These are phyloP conservation scores for Ceratina australensis DNA, from an alignment of 1,140 invertebrate species.

Conservation along the genomic window DNA sequence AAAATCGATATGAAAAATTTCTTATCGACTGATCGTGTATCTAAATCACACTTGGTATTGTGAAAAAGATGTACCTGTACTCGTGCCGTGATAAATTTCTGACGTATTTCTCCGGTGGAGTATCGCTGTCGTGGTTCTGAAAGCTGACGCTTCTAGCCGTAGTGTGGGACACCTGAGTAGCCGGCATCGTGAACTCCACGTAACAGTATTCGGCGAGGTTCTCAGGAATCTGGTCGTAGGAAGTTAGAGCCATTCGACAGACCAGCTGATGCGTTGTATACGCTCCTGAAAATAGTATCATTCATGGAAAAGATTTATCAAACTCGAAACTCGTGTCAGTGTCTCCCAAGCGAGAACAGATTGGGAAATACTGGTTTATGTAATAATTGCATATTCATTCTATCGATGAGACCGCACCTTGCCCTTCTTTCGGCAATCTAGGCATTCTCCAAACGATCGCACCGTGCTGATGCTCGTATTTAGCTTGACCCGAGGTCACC, in stretches of 20 bases:
- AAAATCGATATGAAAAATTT: no score
- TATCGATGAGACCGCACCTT: slow-evolving; percentile 83
- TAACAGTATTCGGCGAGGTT: slow-evolving; percentile 92
- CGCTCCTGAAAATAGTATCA: slow-evolving; percentile 85
- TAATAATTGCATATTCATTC: no score
- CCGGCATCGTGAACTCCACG: slow-evolving; percentile 99
- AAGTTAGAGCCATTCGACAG: slow-evolving; percentile 95
- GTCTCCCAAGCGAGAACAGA: no score
- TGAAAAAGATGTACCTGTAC: slow-evolving; percentile 84
- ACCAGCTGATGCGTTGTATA: slow-evolving; percentile 97
- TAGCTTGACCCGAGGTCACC: slow-evolving; percentile 98
- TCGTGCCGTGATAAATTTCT: slow-evolving; percentile 97
- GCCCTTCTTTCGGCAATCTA: slow-evolving; percentile 96
- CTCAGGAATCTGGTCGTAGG: slow-evolving; percentile 98
- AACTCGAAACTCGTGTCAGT: no score
- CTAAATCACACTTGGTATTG: neutral
- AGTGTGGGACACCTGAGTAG: slow-evolving; percentile 97
- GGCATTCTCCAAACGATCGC: slow-evolving; percentile 99
- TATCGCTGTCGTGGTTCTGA: slow-evolving; percentile 91
- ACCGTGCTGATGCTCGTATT: slow-evolving; percentile 99
- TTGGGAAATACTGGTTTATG: no score
- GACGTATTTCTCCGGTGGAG: slow-evolving; percentile 99
- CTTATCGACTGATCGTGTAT: neutral
- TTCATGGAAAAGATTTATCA: no score
- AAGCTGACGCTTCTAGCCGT: slow-evolving; percentile 97